Percentiles rank a stretch among this genome's conserved stretches.
phyloP scores from a whole-genome alignment of 2,113 vertebrate species.

The Lophius piscatorius region DNA sequence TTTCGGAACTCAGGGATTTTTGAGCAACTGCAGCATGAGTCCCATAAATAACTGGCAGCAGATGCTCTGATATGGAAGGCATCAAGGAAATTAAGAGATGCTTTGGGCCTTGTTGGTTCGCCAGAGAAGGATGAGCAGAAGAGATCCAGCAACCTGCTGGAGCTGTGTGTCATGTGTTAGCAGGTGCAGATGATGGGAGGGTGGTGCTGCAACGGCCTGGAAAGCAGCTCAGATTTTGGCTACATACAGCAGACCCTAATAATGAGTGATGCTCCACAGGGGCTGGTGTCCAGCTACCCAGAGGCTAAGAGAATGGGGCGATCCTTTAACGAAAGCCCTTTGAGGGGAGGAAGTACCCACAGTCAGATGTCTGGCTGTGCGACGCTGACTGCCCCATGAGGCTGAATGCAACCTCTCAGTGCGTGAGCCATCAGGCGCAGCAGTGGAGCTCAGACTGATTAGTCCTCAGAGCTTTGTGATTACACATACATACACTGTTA shows the following conservation, averaged over 20 bases:
- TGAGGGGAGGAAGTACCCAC: constrained; percentile 52
- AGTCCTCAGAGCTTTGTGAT: constrained; percentile 66
- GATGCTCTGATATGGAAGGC: constrained; percentile 12
- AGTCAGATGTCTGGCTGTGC: constrained; percentile 39
- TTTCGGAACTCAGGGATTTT: constrained; percentile 27
- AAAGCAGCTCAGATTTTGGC: constrained; percentile 47
- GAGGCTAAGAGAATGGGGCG: constrained; percentile 35
- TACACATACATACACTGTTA: constrained; percentile 60
- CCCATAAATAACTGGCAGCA: constrained; percentile 8
- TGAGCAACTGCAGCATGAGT: constrained; percentile 33
- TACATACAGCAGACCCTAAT: constrained; percentile 41
- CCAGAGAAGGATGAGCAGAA: constrained; percentile 10
- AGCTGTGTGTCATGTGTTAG: constrained; percentile 57
- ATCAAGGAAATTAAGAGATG: constrained; percentile 33
- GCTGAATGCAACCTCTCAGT: background rate
- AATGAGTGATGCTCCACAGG: constrained; percentile 63
- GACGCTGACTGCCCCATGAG: constrained; percentile 22
- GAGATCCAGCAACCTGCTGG: constrained; percentile 11
- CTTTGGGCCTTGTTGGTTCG: constrained; percentile 47
- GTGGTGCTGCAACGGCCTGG: constrained; percentile 27
- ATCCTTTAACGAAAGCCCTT: constrained; percentile 45
- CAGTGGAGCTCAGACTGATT: constrained; percentile 58
- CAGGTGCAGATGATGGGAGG: constrained; percentile 71
- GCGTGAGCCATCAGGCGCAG: constrained; percentile 17
- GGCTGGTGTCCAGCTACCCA: constrained; percentile 31